Evolutionary conservation across 1,140 invertebrate genomes (phyloP).

Genomic region (Rhizoglyphus robini): DNA sequence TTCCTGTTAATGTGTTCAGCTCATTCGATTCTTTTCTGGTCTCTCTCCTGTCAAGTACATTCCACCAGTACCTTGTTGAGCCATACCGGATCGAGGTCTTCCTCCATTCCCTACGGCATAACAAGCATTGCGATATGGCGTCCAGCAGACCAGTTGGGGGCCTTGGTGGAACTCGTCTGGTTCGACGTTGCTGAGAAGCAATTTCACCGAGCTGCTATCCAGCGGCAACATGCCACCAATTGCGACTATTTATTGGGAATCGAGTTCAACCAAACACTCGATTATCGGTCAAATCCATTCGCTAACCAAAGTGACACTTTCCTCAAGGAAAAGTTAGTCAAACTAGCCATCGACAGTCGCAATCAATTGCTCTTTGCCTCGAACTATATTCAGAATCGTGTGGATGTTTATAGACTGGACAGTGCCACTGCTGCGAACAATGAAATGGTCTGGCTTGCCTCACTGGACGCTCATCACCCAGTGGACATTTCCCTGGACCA

Average conservation of each 20-base stretch:
- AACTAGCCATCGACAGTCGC: not conserved
- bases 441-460: not conserved
- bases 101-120: not conserved
- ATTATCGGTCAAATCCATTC: not conserved
- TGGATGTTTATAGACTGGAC: not conserved
- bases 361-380: not conserved
- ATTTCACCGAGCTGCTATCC: not conserved
- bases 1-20: slow-evolving; percentile 3
- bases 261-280: not conserved
- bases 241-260: not conserved
- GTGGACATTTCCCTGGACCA: not conserved
- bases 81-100: not conserved
- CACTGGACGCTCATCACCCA: not conserved
- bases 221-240: not conserved
- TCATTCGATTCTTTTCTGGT: slow-evolving; percentile 4
- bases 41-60: not conserved
- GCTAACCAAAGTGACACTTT: not conserved
- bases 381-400: not conserved
- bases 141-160: not conserved
- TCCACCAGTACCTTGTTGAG: not conserved
- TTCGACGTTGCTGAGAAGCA: not conserved
- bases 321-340: not conserved
- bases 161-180: not conserved
- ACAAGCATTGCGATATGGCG: not conserved
- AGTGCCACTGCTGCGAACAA: not conserved